Evolutionary conservation across 2,888 invertebrate genomes (phyloP).

Genomic region (Leptarthrus brevirostris): DNA sequence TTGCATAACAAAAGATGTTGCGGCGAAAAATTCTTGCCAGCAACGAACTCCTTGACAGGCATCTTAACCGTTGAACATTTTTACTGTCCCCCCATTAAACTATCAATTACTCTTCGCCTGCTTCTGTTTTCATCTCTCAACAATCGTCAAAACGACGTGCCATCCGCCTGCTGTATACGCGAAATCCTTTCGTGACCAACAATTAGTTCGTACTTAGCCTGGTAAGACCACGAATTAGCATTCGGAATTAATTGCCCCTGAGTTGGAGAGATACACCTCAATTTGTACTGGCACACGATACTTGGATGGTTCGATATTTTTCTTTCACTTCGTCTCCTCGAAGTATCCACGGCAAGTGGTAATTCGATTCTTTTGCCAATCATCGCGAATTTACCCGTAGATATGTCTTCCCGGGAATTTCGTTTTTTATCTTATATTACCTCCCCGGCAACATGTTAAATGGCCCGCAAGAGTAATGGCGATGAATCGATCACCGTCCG

Average conservation of each 20-base stretch:
- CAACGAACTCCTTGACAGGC: background rate
- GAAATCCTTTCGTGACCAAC: slow-evolving; percentile 42
- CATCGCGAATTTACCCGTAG: background rate
- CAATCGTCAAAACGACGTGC: background rate
- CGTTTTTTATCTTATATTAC: background rate
- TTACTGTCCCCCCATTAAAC: slow-evolving; percentile 8
- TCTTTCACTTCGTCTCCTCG: background rate
- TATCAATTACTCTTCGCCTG: slow-evolving; percentile 18
- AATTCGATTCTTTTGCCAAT: slow-evolving; percentile 30
- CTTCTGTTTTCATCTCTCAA: background rate
- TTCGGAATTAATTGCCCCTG: slow-evolving; percentile 41
- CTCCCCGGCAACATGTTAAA: background rate
- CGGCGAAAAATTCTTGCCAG: background rate
- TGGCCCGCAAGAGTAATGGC: background rate
- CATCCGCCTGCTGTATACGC: background rate
- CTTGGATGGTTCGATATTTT: background rate
- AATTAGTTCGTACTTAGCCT: slow-evolving; percentile 35
- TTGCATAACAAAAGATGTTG: slow-evolving; percentile 34
- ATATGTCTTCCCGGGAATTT: background rate
- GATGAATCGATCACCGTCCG: background rate
- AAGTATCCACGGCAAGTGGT: background rate
- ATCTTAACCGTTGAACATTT: background rate
- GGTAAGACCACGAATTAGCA: slow-evolving; percentile 35
- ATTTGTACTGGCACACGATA: background rate
- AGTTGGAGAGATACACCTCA: background rate